Base-by-base conservation (phyloP, 2,797 vertebrate genomes). In the Falco biarmicus region DNA sequence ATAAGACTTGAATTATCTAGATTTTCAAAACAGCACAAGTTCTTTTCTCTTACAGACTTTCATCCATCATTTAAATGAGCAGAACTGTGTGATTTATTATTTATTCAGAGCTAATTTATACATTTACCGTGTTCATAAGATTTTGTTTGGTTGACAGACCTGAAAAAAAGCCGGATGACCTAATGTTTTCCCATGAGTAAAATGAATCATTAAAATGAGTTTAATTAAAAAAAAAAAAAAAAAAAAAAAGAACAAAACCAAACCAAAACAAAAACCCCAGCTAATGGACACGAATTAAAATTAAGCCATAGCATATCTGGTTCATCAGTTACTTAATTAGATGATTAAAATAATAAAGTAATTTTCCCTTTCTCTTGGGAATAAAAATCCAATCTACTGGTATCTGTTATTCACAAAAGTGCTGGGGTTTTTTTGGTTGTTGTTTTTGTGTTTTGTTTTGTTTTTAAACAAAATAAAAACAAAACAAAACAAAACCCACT, bases 251-350 rank as follows among this genome's bases (percentile, higher is more conserved):
- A 45, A 45, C 43, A 18, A 45, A 45, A 45, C 43, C 15, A 43
- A 47, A 20, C 43, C 16, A 61, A 16, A 1, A 4, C 8, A 34
- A 22, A 31, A 61, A 16, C 1, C 4, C 6, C 12, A 69, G 10
- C n/a, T 73, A 83, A 53, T 39, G 24, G 50, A 43, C n/a, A 87
- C 21, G 92, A 82, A 93, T 83, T 54, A 69, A 94, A 94, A 95
- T 57, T 17, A 90, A 95, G 3, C 12, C 12, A 26, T 54, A 84
- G 66, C 15, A 70, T 76, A 48, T 78, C 34, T 78, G 57, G 25
- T 68, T 93, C 50, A 84, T 80, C 32, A 60, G 47, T 86, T 95
- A n/a, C 69, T 86, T 90, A 89, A 93, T 85, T 80, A 85, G 41
- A 45, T 54, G 21, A 75, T 81, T 93, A 87, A 60, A 84, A 57